These are phyloP conservation scores for Fopius arisanus DNA, from an alignment of 1,140 invertebrate genomes.

Conservation along the genomic window DNA sequence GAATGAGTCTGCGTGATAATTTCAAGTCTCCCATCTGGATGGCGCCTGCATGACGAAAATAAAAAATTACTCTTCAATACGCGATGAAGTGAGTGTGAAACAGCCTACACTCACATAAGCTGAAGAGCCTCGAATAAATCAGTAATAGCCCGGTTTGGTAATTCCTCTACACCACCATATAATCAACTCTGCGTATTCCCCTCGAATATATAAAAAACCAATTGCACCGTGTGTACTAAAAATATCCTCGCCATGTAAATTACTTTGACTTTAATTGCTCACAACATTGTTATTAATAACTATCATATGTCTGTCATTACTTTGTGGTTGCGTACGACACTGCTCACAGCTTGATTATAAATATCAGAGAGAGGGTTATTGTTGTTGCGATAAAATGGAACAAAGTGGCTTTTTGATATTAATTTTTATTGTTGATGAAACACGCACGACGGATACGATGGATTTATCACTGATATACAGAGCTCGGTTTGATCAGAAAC, in stretches of 20 bases:
- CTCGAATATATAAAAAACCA: not conserved
- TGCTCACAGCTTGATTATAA: not conserved
- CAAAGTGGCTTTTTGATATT: not conserved
- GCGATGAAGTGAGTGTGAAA: slow-evolving; percentile 9
- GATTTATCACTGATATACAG: not conserved
- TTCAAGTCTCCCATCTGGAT: not conserved
- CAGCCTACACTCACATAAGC: not conserved
- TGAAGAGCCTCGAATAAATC: not conserved
- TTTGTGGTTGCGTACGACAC: not conserved
- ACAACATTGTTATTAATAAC: slow-evolving; percentile 3
- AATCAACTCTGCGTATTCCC: slow-evolving; percentile 19
- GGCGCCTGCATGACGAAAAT: slow-evolving; percentile 24
- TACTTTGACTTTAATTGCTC: slow-evolving; percentile 17
- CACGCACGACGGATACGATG: not conserved
- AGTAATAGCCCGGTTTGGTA: slow-evolving; percentile 29
- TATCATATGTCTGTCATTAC: not conserved
- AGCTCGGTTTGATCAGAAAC: not conserved
- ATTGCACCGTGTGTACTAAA: not conserved
- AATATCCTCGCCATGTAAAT: slow-evolving; percentile 8
- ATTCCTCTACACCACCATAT: not conserved
- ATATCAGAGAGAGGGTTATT: not conserved
- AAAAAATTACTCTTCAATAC: not conserved
- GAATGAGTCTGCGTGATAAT: slow-evolving; percentile 17
- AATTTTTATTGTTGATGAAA: not conserved
- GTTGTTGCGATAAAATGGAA: not conserved